A percentile compares a stretch with the other conserved stretches of the same genome.
These are phyloP conservation scores for Rhagoletis zephyria DNA, from an alignment of 1,140 invertebrate genomes.

Conservation along the genomic window DNA sequence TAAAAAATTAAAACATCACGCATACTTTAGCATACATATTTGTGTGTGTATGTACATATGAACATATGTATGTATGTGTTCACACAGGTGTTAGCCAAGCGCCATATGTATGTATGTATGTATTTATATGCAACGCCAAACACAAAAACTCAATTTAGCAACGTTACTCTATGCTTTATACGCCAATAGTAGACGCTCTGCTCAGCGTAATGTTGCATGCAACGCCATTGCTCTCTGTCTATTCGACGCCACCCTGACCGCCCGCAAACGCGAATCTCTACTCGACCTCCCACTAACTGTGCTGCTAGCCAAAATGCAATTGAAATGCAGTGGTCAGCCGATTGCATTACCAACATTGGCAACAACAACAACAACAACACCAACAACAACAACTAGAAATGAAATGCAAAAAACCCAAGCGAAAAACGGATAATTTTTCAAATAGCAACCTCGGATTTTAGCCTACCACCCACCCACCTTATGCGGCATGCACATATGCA, in stretches of 20 bases:
- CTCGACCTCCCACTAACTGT: neutral
- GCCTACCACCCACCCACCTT: neutral
- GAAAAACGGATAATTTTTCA: slow-evolving; percentile 32
- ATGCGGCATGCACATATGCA: neutral
- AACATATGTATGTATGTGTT: too few species aligned
- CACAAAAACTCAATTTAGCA: slow-evolving; percentile 3
- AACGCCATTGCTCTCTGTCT: slow-evolving; percentile 47
- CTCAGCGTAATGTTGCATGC: slow-evolving; percentile 36
- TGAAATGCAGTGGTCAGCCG: neutral
- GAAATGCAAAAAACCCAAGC: neutral
- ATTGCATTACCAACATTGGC: neutral
- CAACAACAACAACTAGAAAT: neutral
- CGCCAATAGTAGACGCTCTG: slow-evolving; percentile 17
- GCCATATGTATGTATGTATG: too few species aligned
- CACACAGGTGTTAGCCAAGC: too few species aligned
- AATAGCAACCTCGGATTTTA: neutral
- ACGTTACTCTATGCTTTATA: neutral
- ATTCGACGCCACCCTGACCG: neutral
- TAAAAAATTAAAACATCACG: too few species aligned
- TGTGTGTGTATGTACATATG: too few species aligned
- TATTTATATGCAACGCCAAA: neutral
- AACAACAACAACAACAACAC: slow-evolving; percentile 1
- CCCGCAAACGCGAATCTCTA: neutral
- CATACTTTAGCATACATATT: too few species aligned
- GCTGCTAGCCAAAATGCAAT: neutral